phyloP scores from a whole-genome alignment of 2,797 vertebrate species.

The Anisognathus igniventris region DNA sequence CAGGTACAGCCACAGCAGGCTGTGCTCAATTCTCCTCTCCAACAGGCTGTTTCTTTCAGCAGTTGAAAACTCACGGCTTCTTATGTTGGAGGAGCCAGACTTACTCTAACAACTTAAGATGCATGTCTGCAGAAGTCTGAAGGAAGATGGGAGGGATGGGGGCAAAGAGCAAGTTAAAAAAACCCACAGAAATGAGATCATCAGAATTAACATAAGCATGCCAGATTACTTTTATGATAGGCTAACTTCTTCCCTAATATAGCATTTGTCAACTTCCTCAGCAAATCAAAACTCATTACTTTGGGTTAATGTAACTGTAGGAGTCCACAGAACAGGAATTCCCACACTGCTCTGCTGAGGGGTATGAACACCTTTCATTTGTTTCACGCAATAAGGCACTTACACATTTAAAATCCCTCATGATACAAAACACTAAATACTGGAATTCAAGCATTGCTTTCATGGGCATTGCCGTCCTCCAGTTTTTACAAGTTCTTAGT shows the following conservation, averaged over 20 bases:
- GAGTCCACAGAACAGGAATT: slow-evolving; percentile 23
- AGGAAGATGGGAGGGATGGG: not conserved
- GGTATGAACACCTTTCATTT: not conserved
- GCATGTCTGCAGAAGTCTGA: not conserved
- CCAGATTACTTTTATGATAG: not conserved
- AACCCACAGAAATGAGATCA: not conserved
- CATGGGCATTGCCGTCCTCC: not conserved
- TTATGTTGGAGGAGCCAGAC: not conserved
- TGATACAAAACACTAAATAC: slow-evolving; percentile 57
- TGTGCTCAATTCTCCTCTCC: not conserved
- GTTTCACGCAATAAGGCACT: slow-evolving; percentile 49
- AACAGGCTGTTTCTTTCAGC: not conserved
- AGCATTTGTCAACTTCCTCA: not conserved
- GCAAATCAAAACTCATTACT: not conserved
- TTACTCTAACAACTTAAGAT: not conserved
- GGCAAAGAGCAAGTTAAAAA: not conserved
- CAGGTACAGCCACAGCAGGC: not conserved
- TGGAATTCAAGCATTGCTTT: slow-evolving; percentile 22
- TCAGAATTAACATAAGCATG: not conserved
- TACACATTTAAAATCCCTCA: slow-evolving; percentile 31
- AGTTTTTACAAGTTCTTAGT: not conserved
- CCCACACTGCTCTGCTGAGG: slow-evolving; percentile 43
- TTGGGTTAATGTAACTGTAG: not conserved
- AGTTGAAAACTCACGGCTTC: not conserved
- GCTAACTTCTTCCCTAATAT: not conserved